Evolutionary conservation across 2,888 invertebrate genomes (phyloP).

Genomic region (Phortica okadai): DNA sequence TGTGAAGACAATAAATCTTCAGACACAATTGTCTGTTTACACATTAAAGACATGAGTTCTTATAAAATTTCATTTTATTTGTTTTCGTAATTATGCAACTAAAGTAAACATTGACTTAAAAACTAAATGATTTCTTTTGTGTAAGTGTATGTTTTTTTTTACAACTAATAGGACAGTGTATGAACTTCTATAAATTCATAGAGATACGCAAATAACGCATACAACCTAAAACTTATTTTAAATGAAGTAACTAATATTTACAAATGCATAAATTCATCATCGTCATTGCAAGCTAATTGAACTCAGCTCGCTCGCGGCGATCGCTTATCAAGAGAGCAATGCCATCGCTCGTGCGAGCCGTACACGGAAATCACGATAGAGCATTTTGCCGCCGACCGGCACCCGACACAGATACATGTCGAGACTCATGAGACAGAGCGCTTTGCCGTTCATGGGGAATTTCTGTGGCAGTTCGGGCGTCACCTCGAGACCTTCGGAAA

Average conservation of each 20-base stretch:
- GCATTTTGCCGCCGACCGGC: slow-evolving; percentile 82
- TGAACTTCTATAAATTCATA: slow-evolving; percentile 38
- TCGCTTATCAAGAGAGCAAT: slow-evolving; percentile 64
- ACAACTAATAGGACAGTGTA: slow-evolving; percentile 62
- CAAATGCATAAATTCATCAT: slow-evolving; percentile 15
- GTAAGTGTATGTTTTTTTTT: slow-evolving; percentile 42
- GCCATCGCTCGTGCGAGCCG: slow-evolving; percentile 84
- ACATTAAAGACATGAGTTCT: neutral
- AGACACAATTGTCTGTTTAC: neutral
- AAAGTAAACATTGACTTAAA: too few relatives aligned
- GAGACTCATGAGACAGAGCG: slow-evolving; percentile 85
- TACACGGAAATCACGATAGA: slow-evolving; percentile 84
- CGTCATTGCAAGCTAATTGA: slow-evolving; percentile 1
- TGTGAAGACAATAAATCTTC: neutral
- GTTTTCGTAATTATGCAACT: too few relatives aligned
- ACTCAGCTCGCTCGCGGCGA: neutral
- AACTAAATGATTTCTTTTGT: too few relatives aligned
- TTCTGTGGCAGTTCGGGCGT: slow-evolving; percentile 77
- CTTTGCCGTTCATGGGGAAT: slow-evolving; percentile 89
- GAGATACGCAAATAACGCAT: slow-evolving; percentile 35
- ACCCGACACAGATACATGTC: slow-evolving; percentile 86
- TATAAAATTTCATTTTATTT: neutral
- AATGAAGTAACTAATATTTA: slow-evolving; percentile 8
- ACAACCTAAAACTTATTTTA: slow-evolving; percentile 53
- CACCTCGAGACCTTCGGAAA: slow-evolving; percentile 76